These are phyloP conservation scores for Latrodectus elegans DNA, from an alignment of 2,888 invertebrate genomes.

Conservation along the genomic window DNA sequence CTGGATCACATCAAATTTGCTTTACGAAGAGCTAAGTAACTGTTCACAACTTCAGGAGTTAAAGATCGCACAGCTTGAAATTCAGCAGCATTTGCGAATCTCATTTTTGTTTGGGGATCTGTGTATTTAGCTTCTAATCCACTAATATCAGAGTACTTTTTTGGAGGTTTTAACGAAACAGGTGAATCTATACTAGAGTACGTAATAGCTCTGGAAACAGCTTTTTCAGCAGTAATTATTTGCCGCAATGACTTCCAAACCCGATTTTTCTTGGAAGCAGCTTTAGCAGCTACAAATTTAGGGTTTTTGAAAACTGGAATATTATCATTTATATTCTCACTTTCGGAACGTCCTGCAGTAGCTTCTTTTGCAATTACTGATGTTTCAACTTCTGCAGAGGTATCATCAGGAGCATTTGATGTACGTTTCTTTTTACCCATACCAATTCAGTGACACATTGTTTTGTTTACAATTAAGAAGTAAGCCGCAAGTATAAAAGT, in stretches of 20 bases:
- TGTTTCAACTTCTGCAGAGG: conserved; percentile 10
- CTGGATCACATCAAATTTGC: conserved; percentile 75
- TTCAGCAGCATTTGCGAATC: conserved; percentile 90
- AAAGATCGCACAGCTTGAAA: conserved; percentile 88
- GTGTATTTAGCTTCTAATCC: conserved; percentile 84
- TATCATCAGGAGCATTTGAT: background rate
- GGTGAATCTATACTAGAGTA: conserved; percentile 93
- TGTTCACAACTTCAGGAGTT: conserved; percentile 93
- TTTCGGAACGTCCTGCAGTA: conserved; percentile 6
- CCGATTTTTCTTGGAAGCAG: conserved; percentile 81
- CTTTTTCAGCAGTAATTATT: conserved; percentile 86
- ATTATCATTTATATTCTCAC: conserved; percentile 32
- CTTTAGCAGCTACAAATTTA: conserved; percentile 73
- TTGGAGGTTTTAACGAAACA: conserved; percentile 91
- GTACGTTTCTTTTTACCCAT: conserved; percentile 58
- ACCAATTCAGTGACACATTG: too few relatives aligned
- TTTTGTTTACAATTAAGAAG: too few relatives aligned
- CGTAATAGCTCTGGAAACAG: conserved; percentile 80
- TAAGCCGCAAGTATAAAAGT: too few relatives aligned
- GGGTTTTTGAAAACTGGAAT: conserved; percentile 60
- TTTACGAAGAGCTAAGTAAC: conserved; percentile 89
- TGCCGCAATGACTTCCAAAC: conserved; percentile 93
- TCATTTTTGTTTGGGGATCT: conserved; percentile 91
- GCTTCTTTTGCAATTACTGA: conserved; percentile 41
- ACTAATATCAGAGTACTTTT: conserved; percentile 91